Evolutionary conservation across 2,888 invertebrate species (phyloP).

Genomic region (Amiota communis): DNA sequence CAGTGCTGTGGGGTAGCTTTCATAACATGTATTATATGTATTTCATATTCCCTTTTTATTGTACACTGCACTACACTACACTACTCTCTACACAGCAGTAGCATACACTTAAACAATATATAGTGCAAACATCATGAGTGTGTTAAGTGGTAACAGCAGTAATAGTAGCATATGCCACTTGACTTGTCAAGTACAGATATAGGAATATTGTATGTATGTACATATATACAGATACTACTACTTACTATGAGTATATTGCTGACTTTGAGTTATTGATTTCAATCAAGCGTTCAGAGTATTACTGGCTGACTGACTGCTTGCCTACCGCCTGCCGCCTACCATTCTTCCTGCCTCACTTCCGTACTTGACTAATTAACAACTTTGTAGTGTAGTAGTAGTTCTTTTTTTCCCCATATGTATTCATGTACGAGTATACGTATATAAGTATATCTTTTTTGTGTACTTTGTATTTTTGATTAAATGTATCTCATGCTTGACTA

Average conservation of each 20-base stretch:
- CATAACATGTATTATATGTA: too few species aligned
- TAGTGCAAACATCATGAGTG: too few species aligned
- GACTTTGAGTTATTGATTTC: slow-evolving; percentile 14
- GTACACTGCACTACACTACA: not conserved
- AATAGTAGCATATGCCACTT: not conserved
- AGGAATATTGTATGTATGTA: not conserved
- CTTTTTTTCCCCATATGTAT: not conserved
- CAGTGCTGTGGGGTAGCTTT: too few species aligned
- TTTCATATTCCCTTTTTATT: not conserved
- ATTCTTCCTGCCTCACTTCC: not conserved
- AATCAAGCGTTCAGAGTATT: not conserved
- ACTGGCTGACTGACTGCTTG: not conserved
- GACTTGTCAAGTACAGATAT: slow-evolving; percentile 12
- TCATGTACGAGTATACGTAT: not conserved
- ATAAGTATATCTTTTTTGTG: not conserved
- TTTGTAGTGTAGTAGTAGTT: slow-evolving; percentile 5
- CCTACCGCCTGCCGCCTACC: not conserved
- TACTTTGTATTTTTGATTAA: not conserved
- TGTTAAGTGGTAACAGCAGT: too few species aligned
- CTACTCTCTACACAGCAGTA: too few species aligned
- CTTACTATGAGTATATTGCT: not conserved
- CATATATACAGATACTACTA: not conserved
- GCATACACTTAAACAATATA: too few species aligned
- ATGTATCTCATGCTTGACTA: slow-evolving; percentile 8
- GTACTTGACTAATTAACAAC: slow-evolving; percentile 20